Percentiles rank a stretch among this genome's conserved stretches.
phyloP scores from a whole-genome alignment of 1,140 invertebrate species.

The Neuroterus valhalla region DNA sequence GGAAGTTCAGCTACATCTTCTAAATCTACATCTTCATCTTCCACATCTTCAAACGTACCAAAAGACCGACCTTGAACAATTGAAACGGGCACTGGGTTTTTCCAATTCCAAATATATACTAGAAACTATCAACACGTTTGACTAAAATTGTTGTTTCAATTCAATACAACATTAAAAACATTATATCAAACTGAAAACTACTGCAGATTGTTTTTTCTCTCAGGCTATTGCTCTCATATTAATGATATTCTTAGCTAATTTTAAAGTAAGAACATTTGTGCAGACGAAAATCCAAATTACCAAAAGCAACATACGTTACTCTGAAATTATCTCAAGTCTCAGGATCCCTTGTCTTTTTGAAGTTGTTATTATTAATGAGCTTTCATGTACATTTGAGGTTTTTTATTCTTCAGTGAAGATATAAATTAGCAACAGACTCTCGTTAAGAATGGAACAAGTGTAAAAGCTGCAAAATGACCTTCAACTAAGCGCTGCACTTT shows the following conservation, averaged over 20 bases:
- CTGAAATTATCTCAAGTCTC: not conserved
- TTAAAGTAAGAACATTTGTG: not conserved
- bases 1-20: conserved; percentile 4
- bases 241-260: not conserved
- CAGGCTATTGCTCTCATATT: no score
- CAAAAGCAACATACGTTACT: conserved; percentile 3
- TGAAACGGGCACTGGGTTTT: not conserved
- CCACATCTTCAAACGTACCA: not conserved
- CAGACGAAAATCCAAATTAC: not conserved
- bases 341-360: not conserved
- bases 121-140: not conserved
- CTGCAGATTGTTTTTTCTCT: no score
- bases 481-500: not conserved
- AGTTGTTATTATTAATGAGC: conserved; percentile 10
- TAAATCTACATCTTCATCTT: no score
- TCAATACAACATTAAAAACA: not conserved
- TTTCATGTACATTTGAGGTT: not conserved
- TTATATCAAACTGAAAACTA: not conserved
- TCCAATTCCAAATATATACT: not conserved
- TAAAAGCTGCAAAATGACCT: conserved; percentile 8
- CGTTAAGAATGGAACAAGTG: conserved; percentile 16
- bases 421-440: conserved; percentile 8
- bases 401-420: conserved; percentile 4
- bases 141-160: not conserved
- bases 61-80: conserved; percentile 10